These are phyloP conservation scores for Drosophila punjabiensis DNA, from an alignment of 1,140 invertebrate genomes.

Conservation along the genomic window DNA sequence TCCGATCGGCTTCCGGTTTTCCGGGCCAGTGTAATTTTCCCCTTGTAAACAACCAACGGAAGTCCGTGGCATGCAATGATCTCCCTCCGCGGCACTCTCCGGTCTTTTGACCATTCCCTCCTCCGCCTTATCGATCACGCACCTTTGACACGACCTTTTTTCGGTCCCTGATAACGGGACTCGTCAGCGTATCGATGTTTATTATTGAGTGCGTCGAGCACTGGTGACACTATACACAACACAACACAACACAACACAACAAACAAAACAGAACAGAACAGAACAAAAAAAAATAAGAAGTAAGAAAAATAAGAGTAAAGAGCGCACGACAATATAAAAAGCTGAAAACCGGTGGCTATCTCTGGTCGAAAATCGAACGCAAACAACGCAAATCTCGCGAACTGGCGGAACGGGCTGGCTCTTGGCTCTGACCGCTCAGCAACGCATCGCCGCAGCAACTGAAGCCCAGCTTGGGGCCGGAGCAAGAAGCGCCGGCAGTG, in stretches of 20 bases:
- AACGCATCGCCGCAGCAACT: slow-evolving; percentile 38
- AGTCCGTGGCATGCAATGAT: slow-evolving; percentile 9
- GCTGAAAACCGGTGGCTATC: slow-evolving; percentile 40
- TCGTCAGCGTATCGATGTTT: slow-evolving; percentile 7
- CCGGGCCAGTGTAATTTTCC: background rate
- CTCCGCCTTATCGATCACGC: slow-evolving; percentile 51
- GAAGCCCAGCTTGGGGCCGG: slow-evolving; percentile 16
- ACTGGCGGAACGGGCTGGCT: slow-evolving; percentile 8
- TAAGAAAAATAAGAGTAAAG: background rate
- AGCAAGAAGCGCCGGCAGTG: slow-evolving; percentile 26
- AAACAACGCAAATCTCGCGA: slow-evolving; percentile 7
- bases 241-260: slow-evolving; percentile 1
- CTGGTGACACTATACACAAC: slow-evolving; percentile 1
- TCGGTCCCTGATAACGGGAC: slow-evolving; percentile 41
- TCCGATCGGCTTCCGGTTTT: slow-evolving; percentile 15
- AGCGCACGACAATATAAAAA: slow-evolving; percentile 11
- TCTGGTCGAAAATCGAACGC: background rate
- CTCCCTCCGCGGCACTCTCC: background rate
- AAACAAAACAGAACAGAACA: slow-evolving; percentile 12
- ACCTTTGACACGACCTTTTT: slow-evolving; percentile 64
- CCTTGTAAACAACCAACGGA: slow-evolving; percentile 3
- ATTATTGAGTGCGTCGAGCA: slow-evolving; percentile 21
- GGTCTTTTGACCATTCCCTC: background rate
- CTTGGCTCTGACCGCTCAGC: slow-evolving; percentile 40
- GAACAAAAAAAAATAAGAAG: background rate